Evolutionary conservation across 2,797 vertebrate genomes (phyloP), one percentile per base, ranked within the genome.

Genomic region (Dryobates pubescens): DNA sequence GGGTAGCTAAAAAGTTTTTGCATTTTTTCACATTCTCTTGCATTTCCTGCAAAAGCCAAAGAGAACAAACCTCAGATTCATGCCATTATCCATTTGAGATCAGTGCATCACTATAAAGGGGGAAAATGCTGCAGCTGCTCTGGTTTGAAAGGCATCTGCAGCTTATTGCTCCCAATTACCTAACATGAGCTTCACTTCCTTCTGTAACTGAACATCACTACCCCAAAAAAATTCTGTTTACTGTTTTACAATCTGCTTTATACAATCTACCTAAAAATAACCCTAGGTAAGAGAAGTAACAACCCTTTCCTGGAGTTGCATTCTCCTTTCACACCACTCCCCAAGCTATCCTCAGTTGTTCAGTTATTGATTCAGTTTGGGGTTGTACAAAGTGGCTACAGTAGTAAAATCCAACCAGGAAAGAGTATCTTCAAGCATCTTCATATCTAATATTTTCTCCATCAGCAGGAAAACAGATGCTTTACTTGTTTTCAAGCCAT

Each of bases 1-100:
- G 97, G 9, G 98, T 98, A 72, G 98, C 98, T 95, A 99, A 96
- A 94, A 99, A 99, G 95, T 99, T 99, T 96, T 98, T 99, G 95
- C 98, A 99, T 96, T 99, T 99, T 94, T 98, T 98, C 93, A 99
- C 98, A 90, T 98, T 99, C 95, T 99, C 98, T 95, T 99, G 98
- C 98, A 99, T 98, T 97, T 98, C 98, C 98, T 99, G 92, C 90
- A 88, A 56, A 82, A 86, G 22, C 0, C 73, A 89, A 86, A 93
- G 32, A 19, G 78, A 76, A 70, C 9, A 67, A 88, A 0, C 20
- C 53, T 84, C 54, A 94, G 45, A 64, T 32, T 17, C 17, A 34
- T 6, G 6, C 4, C 54, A 32, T 41, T 82, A 88, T 76, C 49
- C 45, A 17, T 18, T 57, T 38, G 49, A 30, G 47, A 74, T 65